Evolutionary conservation across 2,113 vertebrate genomes (phyloP).

Genomic region (Rhabdornis inornatus): DNA sequence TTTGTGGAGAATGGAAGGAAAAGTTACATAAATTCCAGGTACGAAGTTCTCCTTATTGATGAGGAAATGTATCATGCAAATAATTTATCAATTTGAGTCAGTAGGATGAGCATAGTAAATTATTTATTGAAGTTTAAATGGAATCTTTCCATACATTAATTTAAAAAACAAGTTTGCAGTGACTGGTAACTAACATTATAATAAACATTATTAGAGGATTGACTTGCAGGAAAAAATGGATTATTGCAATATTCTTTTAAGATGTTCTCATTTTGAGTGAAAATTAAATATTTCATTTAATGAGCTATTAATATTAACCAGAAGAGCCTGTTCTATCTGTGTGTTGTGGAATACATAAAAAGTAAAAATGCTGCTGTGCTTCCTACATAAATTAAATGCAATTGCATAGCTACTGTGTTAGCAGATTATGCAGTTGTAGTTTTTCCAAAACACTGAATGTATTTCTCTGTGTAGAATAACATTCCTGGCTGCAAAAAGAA

Average conservation of each 20-base stretch:
- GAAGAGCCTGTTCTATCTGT: slow-evolving; percentile 31
- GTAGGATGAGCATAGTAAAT: slow-evolving; percentile 60
- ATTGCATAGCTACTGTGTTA: neutral
- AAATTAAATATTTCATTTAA: slow-evolving; percentile 69
- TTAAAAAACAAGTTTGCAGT: slow-evolving; percentile 68
- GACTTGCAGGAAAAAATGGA: slow-evolving; percentile 56
- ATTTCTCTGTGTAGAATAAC: neutral
- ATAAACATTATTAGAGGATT: slow-evolving; percentile 53
- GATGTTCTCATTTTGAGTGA: slow-evolving; percentile 19
- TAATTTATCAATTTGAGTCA: slow-evolving; percentile 66
- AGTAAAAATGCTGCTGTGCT: neutral
- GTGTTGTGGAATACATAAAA: slow-evolving; percentile 39
- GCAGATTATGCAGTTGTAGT: neutral
- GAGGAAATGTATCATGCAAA: slow-evolving; percentile 55
- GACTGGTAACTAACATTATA: slow-evolving; percentile 59
- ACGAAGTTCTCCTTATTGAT: slow-evolving; percentile 33
- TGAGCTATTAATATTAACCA: slow-evolving; percentile 76
- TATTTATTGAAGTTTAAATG: slow-evolving; percentile 72
- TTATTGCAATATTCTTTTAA: slow-evolving; percentile 29
- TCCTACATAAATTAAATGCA: slow-evolving; percentile 9
- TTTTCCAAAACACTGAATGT: neutral
- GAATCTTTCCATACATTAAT: slow-evolving; percentile 67
- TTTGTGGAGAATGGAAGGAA: neutral
- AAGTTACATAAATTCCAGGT: slow-evolving; percentile 18
- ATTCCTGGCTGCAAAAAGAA: neutral